phyloP scores from a whole-genome alignment of 2,797 vertebrate species.

The Percopsis omiscomaycus region DNA sequence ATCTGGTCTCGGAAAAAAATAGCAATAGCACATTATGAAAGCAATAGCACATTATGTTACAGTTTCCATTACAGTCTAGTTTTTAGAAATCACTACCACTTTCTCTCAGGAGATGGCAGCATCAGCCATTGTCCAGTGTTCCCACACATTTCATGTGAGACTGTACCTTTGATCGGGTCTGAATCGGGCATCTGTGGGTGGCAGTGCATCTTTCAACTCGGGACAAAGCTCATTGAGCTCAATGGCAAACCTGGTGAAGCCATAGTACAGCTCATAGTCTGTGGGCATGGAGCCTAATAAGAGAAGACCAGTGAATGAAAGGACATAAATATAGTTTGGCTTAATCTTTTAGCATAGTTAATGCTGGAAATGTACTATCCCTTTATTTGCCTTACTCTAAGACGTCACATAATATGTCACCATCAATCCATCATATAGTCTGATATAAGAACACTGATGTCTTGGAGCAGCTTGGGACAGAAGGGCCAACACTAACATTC shows the following conservation, averaged over 20 bases:
- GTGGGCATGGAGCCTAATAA: conserved; percentile 94
- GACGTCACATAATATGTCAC: not conserved
- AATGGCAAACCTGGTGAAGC: conserved; percentile 97
- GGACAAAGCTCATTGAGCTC: conserved; percentile 98
- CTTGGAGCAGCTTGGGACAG: not conserved
- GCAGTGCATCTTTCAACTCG: conserved; percentile 90
- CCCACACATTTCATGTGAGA: not conserved
- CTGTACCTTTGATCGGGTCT: conserved; percentile 94
- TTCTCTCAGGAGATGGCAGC: conserved; percentile 18
- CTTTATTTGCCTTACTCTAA: not conserved
- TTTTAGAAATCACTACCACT: not conserved
- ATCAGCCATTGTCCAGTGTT: not conserved
- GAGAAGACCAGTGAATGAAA: conserved; percentile 8
- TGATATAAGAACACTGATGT: not conserved
- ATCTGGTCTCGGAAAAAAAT: not conserved
- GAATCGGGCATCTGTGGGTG: conserved; percentile 91
- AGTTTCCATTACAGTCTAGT: not conserved
- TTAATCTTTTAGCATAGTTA: not conserved
- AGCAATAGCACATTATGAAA: not conserved
- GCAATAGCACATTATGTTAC: not conserved
- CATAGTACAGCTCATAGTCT: conserved; percentile 96
- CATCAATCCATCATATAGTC: not conserved
- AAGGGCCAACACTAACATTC: not conserved
- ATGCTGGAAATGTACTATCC: not conserved
- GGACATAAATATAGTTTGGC: no score